Evolutionary conservation across 2,113 vertebrate species (phyloP), one percentile per base, ranked within the genome.

Genomic region (Elephantulus edwardii): DNA sequence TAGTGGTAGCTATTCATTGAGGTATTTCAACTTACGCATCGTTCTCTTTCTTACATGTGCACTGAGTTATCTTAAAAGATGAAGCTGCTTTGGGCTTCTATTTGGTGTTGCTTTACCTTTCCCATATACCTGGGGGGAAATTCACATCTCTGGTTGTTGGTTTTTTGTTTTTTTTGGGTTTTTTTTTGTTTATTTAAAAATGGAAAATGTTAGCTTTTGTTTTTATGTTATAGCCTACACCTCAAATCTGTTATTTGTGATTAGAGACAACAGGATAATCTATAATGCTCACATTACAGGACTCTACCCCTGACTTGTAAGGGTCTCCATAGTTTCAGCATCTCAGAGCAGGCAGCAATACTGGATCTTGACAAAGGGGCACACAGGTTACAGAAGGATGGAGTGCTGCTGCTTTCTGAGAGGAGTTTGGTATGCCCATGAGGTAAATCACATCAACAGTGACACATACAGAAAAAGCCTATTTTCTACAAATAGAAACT

Each of bases 371-470:
- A 91, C 92, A 50, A 95, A 89, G 92, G 95, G 89, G 87, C 83
- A 82, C 83, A 82, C 64, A 66, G 87, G 91, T 74, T 66, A 33
- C 46, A 86, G 86, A 64, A 68, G 56, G 80, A 95, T n/a, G 90
- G 52, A 82, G 90, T 64, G 93, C 80, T 79, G 50, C 72, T 92
- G 92, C 92, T 95, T 96, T 94, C 68, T 94, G 95, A 93, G 94
- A 96, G 96, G 94, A 83, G 90, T 94, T 80, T 90, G 96, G 81
- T 85, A 94, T 82, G 95, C 96, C 94, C 91, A 92, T 90, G 44
- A 95, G 89, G 93, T 97, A 96, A 90, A 96, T 96, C 93, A 97
- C 71, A 93, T 52, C 64, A 92, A 96, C 77, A 83, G 95, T 85
- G 91, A 94, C 92, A 96, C 50, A 80, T 10, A 90, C 1, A 24